Base-by-base conservation (phyloP, 2,888 invertebrate species). In the Auanema sp. region DNA sequence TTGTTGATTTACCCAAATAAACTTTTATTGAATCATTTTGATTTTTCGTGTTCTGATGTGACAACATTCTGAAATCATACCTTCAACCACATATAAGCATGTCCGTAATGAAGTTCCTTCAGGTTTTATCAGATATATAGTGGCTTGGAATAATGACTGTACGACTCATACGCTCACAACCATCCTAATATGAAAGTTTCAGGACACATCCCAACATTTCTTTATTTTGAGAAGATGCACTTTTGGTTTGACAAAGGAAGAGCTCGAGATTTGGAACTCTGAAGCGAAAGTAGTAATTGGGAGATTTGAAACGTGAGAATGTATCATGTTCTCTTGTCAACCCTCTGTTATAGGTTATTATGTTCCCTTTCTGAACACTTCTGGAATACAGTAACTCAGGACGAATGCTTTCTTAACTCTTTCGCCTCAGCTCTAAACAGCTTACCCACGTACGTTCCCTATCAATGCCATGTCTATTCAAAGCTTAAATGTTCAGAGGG, bases 371-470 rank as follows among this genome's bases (percentile, higher is more conserved):
- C 62, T 18, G 56, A 57, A 1, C 12, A 40, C 11, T 57, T 62
- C 23, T 62, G 62, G 62, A 62, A 56, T 41, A 57, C 51, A 10
- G 51, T 57, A 5, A n/a, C 42, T 6, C 43, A 42, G 25, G 57
- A 62, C 23, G 8, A 14, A 14, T 44, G 21, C 18, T 57, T 62
- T 23, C 12, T 57, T n/a, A 10, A 44, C 12, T 62, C 62, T n/a
- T 62, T 57, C 25, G 62, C 56, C 42, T 24, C 62, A 14, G 62
- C 57, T 8, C 18, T 62, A n/a, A 57, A 56, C 14, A 21, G 23
- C 18, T 21, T 62, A 23, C 62, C 62, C 4, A 54, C 24, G 60
- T 60, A n/a, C 51, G 33, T 58, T n/a, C n/a, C n/a, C n/a, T n/a
- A n/a, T n/a, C n/a, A n/a, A n/a, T n/a, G n/a, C n/a, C 18, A 21